Evolutionary conservation across 2,888 invertebrate species (phyloP).

Genomic region (Perithous albicinctus): DNA sequence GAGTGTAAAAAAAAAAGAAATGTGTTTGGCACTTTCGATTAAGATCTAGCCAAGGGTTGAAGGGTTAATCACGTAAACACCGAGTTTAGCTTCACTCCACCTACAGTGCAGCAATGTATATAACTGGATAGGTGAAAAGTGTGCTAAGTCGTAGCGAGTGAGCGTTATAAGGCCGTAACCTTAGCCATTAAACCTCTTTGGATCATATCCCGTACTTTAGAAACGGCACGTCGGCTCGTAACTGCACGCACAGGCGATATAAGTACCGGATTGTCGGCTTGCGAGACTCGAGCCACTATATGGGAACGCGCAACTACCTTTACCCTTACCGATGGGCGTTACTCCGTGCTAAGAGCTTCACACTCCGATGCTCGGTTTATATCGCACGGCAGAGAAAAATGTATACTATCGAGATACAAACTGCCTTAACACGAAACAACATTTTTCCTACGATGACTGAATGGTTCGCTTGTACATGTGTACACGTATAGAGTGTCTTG

Average conservation of each 20-base stretch:
- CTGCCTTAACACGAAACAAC: not conserved
- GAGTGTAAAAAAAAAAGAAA: conserved; percentile 23
- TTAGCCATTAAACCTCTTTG: conserved; percentile 71
- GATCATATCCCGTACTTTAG: conserved; percentile 75
- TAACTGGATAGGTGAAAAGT: conserved; percentile 36
- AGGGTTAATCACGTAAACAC: conserved; percentile 19
- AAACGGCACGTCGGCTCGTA: conserved; percentile 61
- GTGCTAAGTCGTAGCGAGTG: conserved; percentile 53
- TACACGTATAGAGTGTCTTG: not conserved
- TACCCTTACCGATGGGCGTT: conserved; percentile 23
- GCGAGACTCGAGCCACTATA: conserved; percentile 6
- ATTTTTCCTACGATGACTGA: no score
- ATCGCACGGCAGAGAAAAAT: conserved; percentile 9
- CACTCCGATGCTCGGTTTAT: conserved; percentile 23
- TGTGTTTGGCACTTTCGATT: conserved; percentile 68
- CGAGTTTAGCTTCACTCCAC: conserved; percentile 2
- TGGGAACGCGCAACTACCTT: conserved; percentile 15
- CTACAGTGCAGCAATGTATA: not conserved
- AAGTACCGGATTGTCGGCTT: conserved; percentile 51
- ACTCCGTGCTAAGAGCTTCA: conserved; percentile 12
- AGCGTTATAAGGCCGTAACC: conserved; percentile 67
- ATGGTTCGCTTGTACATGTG: no score
- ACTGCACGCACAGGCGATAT: conserved; percentile 62
- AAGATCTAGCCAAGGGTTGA: not conserved
- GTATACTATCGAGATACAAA: not conserved